Percentiles rank a stretch among this genome's conserved stretches.
Evolutionary conservation across 2,797 vertebrate species (phyloP).

Genomic region (Pelobates cultripes): DNA sequence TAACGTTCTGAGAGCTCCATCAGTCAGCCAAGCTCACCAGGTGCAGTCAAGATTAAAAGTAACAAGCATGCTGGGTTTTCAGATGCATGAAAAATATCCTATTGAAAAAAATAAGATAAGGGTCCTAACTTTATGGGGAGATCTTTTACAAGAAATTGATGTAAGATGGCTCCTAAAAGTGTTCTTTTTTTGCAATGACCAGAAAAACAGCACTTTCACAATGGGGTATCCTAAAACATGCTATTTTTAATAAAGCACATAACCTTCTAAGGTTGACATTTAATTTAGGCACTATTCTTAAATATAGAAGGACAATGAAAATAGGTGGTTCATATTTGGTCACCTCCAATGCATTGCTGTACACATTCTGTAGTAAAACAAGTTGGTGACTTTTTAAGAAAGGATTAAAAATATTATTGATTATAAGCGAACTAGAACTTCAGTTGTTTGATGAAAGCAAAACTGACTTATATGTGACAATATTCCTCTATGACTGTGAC

Average conservation of each 20-base stretch:
- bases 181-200: background rate
- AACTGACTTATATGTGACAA: no score
- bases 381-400: no score
- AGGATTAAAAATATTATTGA: no score
- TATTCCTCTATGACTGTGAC: no score
- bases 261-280: background rate
- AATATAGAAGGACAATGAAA: background rate
- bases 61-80: constrained; percentile 42
- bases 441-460: no score
- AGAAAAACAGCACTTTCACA: background rate
- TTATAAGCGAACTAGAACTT: no score
- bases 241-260: background rate
- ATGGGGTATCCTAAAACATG: background rate
- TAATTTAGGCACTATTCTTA: background rate
- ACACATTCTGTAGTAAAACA: no score
- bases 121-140: constrained; percentile 60
- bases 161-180: background rate
- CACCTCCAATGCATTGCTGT: no score
- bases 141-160: constrained; percentile 21
- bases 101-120: constrained; percentile 52
- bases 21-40: constrained; percentile 62
- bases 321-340: no score
- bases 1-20: constrained; percentile 65
- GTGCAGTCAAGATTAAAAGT: constrained; percentile 67
- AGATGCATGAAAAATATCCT: constrained; percentile 41